Conservation (phyloP, 2,888 invertebrate species). For the Drosophila suboccidentalis region DNA sequence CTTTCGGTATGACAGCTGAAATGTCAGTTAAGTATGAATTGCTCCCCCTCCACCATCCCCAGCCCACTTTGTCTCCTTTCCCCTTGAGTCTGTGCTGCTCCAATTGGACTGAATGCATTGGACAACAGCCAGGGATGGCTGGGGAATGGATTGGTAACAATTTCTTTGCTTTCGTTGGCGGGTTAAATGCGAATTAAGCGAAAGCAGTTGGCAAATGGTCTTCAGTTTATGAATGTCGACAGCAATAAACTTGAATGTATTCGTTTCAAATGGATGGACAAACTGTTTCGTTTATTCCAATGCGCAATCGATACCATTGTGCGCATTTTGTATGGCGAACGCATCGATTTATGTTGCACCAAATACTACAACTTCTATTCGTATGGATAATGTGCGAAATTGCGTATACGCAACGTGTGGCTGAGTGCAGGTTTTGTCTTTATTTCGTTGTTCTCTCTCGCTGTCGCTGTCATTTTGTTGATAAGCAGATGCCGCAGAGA, state of each 20-base stretch:
- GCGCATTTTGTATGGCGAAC: conserved; percentile 9
- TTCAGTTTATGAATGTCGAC: conserved; percentile 27
- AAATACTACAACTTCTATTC: not conserved
- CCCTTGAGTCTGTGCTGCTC: not conserved
- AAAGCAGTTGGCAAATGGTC: conserved; percentile 27
- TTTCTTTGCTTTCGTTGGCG: conserved; percentile 23
- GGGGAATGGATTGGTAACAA: conserved; percentile 2
- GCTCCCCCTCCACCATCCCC: conserved; percentile 15
- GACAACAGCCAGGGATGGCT: conserved; percentile 2
- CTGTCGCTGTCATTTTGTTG: conserved; percentile 64
- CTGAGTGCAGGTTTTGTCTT: conserved; percentile 26
- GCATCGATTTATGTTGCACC: conserved; percentile 30
- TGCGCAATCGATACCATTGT: conserved; percentile 27
- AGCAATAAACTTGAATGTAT: not conserved
- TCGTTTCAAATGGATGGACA: conserved; percentile 4
- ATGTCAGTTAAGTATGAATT: conserved; percentile 78
- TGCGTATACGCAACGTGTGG: conserved; percentile 63
- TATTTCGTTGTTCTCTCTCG: conserved; percentile 30
- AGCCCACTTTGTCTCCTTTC: not conserved
- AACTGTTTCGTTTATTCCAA: not conserved
- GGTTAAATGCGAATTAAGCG: conserved; percentile 56
- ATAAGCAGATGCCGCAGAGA: conserved; percentile 61
- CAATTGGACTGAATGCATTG: not conserved
- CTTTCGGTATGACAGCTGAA: conserved; percentile 81
- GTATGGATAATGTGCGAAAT: conserved; percentile 27